phyloP scores from a whole-genome alignment of 1,140 invertebrate species.

The Drosophila nebulosa region DNA sequence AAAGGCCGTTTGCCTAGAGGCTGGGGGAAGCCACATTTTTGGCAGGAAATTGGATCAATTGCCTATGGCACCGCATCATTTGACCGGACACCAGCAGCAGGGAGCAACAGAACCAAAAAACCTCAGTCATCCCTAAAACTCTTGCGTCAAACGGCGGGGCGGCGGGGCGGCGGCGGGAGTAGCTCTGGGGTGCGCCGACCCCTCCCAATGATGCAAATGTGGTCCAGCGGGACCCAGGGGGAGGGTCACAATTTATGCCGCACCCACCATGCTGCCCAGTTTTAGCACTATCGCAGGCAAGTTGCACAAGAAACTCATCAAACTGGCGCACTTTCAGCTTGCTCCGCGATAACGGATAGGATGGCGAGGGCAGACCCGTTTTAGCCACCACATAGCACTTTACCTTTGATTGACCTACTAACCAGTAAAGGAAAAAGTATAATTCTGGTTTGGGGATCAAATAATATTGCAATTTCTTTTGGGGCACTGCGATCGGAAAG shows the following conservation, averaged over 20 bases:
- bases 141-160: constrained; percentile 31
- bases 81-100: constrained; percentile 24
- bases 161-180: neutral
- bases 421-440: neutral
- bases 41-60: constrained; percentile 14
- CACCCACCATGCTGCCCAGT: constrained; percentile 86
- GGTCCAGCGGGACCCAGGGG: constrained; percentile 66
- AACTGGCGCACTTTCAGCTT: constrained; percentile 2
- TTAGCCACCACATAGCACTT: neutral
- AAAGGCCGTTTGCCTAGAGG: constrained; percentile 4
- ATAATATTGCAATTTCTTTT: neutral
- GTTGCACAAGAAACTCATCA: constrained; percentile 58
- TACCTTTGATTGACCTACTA: neutral
- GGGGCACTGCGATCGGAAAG: neutral
- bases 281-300: constrained; percentile 88
- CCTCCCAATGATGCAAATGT: constrained; percentile 69
- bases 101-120: constrained; percentile 22
- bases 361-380: neutral
- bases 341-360: no score
- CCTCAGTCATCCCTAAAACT: constrained; percentile 50
- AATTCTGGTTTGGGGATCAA: neutral
- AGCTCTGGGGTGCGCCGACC: constrained; percentile 79
- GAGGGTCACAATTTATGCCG: constrained; percentile 74
- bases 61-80: constrained; percentile 7
- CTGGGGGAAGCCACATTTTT: neutral